A percentile compares a stretch with the other conserved stretches of the same genome.
These are phyloP conservation scores for Heloderma charlesbogerti DNA, from an alignment of 2,113 vertebrate genomes.

Conservation along the genomic window DNA sequence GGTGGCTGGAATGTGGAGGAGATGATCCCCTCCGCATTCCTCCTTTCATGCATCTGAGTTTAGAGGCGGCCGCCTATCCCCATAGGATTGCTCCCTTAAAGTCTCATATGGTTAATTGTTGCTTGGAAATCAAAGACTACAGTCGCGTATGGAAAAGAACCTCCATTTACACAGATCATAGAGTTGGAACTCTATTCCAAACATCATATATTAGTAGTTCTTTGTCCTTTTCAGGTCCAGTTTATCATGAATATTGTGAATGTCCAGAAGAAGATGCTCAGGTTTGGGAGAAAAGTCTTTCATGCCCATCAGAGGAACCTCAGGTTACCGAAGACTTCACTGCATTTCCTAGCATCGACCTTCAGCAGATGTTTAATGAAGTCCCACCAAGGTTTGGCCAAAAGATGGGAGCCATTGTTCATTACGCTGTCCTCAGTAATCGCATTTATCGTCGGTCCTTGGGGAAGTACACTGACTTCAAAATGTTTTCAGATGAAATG, in stretches of 20 bases:
- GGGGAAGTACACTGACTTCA: conserved; percentile 97
- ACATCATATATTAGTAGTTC: rapidly evolving
- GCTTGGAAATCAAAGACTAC: not conserved
- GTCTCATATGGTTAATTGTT: not conserved
- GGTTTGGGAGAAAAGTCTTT: conserved; percentile 80
- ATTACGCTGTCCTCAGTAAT: conserved; percentile 89
- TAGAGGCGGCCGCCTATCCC: no score
- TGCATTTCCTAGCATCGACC: conserved; percentile 85
- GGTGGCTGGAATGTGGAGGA: no score
- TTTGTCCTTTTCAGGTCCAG: conserved; percentile 78
- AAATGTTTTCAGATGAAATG: conserved; percentile 97
- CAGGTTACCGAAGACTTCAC: conserved; percentile 87
- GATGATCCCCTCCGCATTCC: no score
- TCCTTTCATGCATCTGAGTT: no score
- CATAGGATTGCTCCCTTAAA: not conserved
- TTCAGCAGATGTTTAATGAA: conserved; percentile 85
- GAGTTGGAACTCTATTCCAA: not conserved
- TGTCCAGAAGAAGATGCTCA: conserved; percentile 83
- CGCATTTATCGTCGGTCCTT: conserved; percentile 85
- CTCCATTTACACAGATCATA: not conserved
- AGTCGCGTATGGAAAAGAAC: not conserved
- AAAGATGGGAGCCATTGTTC: conserved; percentile 86
- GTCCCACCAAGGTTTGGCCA: conserved; percentile 85
- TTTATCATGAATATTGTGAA: conserved; percentile 92
- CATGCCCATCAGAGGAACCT: conserved; percentile 84